Evolutionary conservation across 2,797 vertebrate species (phyloP), one percentile per base, ranked within the genome.

Genomic region (Loriculus beryllinus): DNA sequence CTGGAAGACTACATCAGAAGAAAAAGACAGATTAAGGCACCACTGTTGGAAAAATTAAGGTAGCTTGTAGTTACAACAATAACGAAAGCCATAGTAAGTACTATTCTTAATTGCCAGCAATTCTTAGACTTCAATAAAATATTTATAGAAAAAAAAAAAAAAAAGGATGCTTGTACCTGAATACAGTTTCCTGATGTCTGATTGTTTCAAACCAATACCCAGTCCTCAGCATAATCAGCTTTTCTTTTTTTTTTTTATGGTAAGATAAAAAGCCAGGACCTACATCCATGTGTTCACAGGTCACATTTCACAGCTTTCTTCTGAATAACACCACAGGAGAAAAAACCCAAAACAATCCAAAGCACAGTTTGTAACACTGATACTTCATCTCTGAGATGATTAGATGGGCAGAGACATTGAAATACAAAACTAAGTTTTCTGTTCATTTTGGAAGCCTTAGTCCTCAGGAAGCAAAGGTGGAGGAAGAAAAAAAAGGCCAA

Each of bases 21-120:
- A 97, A 95, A 94, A 97, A 96, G 56, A 97, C 95, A 97, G 97
- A 97, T 96, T 99, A 99, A 99, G 98, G 98, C 98, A 99, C 98
- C 98, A 96, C 98, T 97, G 98, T 96, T 96, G 97, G 96, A 97
- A 97, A 97, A 98, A 97, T 97, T 97, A 98, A 98, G 95, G 97
- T 97, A 98, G 97, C 97, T 98, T 97, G 97, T 97, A 97, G 93
- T 98, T 97, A 97, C 96, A 96, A 97, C 89, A 96, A 97, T 97
- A 97, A 97, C 29, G 84, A 97, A 97, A 98, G 96, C 96, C 96
- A 80, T 97, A 95, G 90, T 97, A 96, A 97, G 94, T 95, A 97
- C 96, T 97, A 96, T 93, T 96, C 95, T 96, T 97, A 97, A 97
- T 96, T 97, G 98, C 96, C 97, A 97, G 97, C 95, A 97, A 98